Conservation (phyloP, 2,888 invertebrate genomes). For the Frankliniella fusca region DNA sequence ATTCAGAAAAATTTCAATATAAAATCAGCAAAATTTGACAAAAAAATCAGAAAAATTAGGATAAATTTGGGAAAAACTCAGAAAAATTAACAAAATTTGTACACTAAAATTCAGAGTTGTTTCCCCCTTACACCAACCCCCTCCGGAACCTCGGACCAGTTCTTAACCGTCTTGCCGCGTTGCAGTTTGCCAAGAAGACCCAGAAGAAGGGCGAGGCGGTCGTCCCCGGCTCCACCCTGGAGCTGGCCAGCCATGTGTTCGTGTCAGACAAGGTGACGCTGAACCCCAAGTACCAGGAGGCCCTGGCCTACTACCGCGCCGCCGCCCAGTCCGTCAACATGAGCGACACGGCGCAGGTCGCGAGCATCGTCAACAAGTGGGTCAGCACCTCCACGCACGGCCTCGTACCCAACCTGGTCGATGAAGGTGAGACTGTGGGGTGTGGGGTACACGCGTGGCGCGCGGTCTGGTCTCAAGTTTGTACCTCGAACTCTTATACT, state of each 20-base stretch:
- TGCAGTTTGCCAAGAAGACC: no score
- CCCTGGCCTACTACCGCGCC: constrained; percentile 52
- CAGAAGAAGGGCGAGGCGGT: no score
- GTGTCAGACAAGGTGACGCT: constrained; percentile 37
- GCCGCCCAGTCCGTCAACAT: constrained; percentile 54
- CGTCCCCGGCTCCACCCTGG: constrained; percentile 33
- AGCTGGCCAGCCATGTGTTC: constrained; percentile 39
- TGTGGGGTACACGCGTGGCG: not conserved
- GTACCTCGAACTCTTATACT: not conserved
- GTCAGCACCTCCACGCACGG: constrained; percentile 55
- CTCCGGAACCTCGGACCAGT: no score
- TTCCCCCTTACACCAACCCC: no score
- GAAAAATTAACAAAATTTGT: no score
- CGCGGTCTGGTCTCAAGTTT: not conserved
- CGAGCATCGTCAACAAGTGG: constrained; percentile 58
- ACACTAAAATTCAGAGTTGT: no score
- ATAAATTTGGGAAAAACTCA: no score
- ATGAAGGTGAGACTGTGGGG: constrained; percentile 49
- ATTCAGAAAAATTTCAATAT: no score
- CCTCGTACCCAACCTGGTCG: constrained; percentile 54
- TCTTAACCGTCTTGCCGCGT: no score
- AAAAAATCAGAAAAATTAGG: no score
- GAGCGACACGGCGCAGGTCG: constrained; percentile 47
- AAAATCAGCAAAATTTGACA: no score
- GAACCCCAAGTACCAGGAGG: constrained; percentile 49